Evolutionary conservation across 2,888 invertebrate species (phyloP).

Genomic region (Ctena decussata): DNA sequence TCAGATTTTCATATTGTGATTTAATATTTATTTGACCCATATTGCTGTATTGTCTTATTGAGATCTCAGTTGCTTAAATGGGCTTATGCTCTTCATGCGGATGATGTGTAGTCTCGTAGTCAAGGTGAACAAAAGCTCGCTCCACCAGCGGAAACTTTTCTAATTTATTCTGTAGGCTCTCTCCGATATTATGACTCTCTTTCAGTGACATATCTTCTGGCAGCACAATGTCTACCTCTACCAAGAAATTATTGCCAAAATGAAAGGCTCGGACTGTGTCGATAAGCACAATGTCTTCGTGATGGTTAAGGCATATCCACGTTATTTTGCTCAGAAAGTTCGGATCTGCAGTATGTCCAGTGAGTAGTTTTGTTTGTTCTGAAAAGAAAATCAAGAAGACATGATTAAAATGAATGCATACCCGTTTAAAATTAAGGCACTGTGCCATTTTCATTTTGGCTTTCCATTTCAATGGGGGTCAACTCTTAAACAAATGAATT

Average conservation of each 20-base stretch:
- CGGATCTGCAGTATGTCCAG: constrained; percentile 84
- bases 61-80: no score
- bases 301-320: constrained; percentile 85
- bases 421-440: no score
- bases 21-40: no score
- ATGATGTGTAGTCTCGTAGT: constrained; percentile 87
- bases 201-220: constrained; percentile 86
- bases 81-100: constrained; percentile 87
- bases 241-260: constrained; percentile 87
- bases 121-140: constrained; percentile 88
- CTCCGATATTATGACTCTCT: constrained; percentile 88
- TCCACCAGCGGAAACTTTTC: constrained; percentile 87
- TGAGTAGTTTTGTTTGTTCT: constrained; percentile 85
- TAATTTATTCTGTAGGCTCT: constrained; percentile 87
- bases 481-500: no score
- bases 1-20: no score
- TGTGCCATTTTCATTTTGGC: no score
- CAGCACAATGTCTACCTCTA: constrained; percentile 87
- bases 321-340: constrained; percentile 85
- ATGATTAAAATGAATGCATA: no score
- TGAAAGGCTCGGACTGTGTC: constrained; percentile 88
- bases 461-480: no score
- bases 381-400: no score
- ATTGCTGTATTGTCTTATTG: no score
- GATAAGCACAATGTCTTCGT: constrained; percentile 81